phyloP scores from a whole-genome alignment of 2,113 vertebrate genomes.

The Maccullochella peelii region DNA sequence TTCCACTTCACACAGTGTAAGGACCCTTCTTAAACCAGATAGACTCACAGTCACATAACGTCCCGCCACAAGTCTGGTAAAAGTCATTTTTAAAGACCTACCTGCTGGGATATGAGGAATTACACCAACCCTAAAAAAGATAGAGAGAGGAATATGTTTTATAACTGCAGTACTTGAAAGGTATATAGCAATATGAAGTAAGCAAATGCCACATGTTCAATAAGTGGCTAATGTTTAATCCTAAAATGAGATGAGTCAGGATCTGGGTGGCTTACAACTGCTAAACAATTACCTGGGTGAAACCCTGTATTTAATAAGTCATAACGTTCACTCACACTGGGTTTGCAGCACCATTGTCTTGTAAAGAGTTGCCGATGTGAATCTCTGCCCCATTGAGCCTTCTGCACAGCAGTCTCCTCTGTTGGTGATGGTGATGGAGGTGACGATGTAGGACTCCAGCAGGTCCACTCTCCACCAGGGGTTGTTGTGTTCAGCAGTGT shows the following conservation, averaged over 20 bases:
- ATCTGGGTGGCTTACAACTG: background rate
- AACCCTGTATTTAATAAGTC: background rate
- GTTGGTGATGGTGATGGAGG: slow-evolving; percentile 56
- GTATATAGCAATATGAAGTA: background rate
- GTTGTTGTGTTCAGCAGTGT: background rate
- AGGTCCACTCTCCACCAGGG: slow-evolving; percentile 70
- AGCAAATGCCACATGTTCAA: too few relatives aligned
- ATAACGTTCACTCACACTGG: slow-evolving; percentile 10
- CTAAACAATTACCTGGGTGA: background rate
- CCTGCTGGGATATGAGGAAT: slow-evolving; percentile 16
- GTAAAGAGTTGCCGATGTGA: slow-evolving; percentile 27
- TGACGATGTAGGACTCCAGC: slow-evolving; percentile 51
- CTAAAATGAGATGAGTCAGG: background rate
- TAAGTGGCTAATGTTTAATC: too few relatives aligned
- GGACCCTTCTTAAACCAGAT: fast-evolving
- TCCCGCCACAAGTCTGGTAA: slow-evolving; percentile 19
- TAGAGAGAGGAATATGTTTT: background rate
- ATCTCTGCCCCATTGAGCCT: slow-evolving; percentile 28
- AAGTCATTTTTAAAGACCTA: background rate
- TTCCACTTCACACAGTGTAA: slow-evolving; percentile 60
- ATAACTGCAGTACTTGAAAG: background rate
- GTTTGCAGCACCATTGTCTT: background rate
- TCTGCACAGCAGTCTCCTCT: slow-evolving; percentile 47
- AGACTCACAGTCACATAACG: slow-evolving; percentile 48
- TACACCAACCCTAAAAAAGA: slow-evolving; percentile 39